Conservation (phyloP, 2,113 vertebrate genomes). For the Cnemophilus loriae region DNA sequence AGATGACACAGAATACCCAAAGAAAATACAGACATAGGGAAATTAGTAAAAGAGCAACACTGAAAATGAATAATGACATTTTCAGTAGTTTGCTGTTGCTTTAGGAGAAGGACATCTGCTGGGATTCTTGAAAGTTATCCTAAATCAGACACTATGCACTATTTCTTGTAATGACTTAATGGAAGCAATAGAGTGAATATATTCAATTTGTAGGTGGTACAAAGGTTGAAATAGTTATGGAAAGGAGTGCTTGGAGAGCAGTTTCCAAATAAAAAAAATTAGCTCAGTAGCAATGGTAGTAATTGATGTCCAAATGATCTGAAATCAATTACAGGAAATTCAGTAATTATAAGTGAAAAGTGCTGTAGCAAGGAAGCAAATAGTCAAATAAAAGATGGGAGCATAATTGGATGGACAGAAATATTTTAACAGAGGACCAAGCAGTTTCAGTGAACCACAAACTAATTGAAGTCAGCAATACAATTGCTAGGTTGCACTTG, state of each 20-base stretch:
- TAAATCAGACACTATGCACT: not conserved
- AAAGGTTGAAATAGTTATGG: not conserved
- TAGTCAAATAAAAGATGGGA: slow-evolving; percentile 1
- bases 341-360: not conserved
- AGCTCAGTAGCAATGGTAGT: not conserved
- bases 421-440: not conserved
- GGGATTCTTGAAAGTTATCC: not conserved
- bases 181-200: not conserved
- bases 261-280: slow-evolving; percentile 6
- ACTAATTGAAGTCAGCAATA: not conserved
- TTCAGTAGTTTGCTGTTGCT: not conserved
- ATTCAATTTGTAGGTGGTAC: not conserved
- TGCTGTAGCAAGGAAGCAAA: slow-evolving; percentile 12
- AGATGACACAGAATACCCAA: not conserved
- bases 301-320: slow-evolving; percentile 30
- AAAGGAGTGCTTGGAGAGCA: slow-evolving; percentile 5
- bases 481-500: not conserved
- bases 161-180: not conserved
- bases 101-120: not conserved
- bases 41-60: not conserved
- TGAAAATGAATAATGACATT: not conserved
- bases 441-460: not conserved
- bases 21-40: not conserved
- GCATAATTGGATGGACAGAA: not conserved
- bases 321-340: slow-evolving; percentile 4